Percentiles rank a stretch among this genome's conserved stretches.
Conservation (phyloP, 1,140 invertebrate genomes). For the Anoplolepis gracilipes region DNA sequence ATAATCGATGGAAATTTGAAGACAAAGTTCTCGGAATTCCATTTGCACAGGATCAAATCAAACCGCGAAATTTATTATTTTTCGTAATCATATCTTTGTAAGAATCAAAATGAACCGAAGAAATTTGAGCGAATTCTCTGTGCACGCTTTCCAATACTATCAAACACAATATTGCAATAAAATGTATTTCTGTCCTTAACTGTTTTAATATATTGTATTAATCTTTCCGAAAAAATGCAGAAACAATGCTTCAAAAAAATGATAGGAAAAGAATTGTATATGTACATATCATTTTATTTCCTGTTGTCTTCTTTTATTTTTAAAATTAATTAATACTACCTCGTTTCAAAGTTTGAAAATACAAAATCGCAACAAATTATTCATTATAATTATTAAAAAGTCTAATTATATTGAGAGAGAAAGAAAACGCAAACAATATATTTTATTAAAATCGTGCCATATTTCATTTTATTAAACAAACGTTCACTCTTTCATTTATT, state of each 20-base stretch:
- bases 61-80: background rate
- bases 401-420: background rate
- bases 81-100: background rate
- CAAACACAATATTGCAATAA: background rate
- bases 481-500: constrained; percentile 15
- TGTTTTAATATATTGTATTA: background rate
- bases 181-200: background rate
- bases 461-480: constrained; percentile 18
- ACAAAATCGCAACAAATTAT: background rate
- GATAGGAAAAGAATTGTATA: background rate
- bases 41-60: background rate
- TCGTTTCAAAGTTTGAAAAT: background rate
- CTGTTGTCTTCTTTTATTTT: background rate
- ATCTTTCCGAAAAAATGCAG: background rate
- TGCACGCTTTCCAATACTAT: background rate
- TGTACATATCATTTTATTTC: background rate
- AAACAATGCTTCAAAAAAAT: background rate
- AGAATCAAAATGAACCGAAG: background rate
- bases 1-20: constrained; percentile 28
- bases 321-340: too few species aligned
- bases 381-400: background rate
- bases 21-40: constrained; percentile 1
- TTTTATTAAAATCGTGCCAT: background rate
- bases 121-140: background rate
- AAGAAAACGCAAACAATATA: background rate